phyloP scores from a whole-genome alignment of 2,113 vertebrate genomes.

The Corythornis vintsioides region DNA sequence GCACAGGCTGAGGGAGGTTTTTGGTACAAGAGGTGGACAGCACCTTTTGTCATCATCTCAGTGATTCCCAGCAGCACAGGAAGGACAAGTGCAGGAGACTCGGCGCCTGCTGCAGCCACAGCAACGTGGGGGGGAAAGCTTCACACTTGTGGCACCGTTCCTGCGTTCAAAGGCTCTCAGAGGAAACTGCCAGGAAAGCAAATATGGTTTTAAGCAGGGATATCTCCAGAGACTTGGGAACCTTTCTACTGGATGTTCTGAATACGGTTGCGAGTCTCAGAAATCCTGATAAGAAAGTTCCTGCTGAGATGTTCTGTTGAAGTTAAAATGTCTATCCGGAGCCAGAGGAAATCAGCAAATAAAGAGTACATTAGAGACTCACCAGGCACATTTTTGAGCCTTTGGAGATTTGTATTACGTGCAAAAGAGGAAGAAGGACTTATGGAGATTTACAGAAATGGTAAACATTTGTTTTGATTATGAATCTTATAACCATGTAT shows the following conservation, averaged over 20 bases:
- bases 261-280: constrained; percentile 7
- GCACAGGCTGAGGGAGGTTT: constrained; percentile 29
- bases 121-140: constrained; percentile 30
- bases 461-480: constrained; percentile 48
- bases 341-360: constrained; percentile 54
- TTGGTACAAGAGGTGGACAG: constrained; percentile 10
- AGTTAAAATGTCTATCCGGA: constrained; percentile 19
- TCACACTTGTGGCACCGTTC: constrained; percentile 32
- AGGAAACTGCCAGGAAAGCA: constrained; percentile 59
- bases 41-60: constrained; percentile 20
- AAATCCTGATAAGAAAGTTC: constrained; percentile 61
- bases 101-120: not conserved
- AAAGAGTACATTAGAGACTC: constrained; percentile 31
- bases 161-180: constrained; percentile 42
- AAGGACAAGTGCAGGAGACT: not conserved
- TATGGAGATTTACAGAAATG: not conserved
- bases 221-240: constrained; percentile 21
- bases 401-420: not conserved
- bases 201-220: constrained; percentile 52
- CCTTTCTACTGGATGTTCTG: constrained; percentile 36
- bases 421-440: constrained; percentile 8
- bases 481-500: not conserved
- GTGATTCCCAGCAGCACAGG: not conserved
- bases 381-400: not conserved
- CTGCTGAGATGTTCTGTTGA: constrained; percentile 49